Percentiles rank a stretch among this genome's conserved stretches.
Conservation (phyloP, 1,140 invertebrate species). For the Lycorma delicatula region DNA sequence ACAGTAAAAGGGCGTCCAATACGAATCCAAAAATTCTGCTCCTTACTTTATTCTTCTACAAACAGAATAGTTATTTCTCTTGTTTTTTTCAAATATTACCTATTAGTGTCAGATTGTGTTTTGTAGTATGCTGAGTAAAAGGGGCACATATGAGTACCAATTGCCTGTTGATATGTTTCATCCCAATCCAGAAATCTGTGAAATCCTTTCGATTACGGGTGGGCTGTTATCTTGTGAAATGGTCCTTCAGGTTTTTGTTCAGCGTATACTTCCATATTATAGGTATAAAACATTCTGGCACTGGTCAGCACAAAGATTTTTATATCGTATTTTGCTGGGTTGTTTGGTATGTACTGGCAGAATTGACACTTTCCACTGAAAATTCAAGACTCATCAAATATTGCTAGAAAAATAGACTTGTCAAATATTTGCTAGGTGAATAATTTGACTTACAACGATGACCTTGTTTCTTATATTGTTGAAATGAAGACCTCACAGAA, state of each 20-base stretch:
- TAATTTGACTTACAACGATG: too few relatives aligned
- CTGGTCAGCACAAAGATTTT: conserved; percentile 32
- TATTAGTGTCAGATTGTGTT: conserved; percentile 9
- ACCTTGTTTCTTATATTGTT: too few relatives aligned
- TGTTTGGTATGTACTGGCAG: conserved; percentile 37
- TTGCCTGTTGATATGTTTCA: conserved; percentile 27
- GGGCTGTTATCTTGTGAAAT: conserved; percentile 29
- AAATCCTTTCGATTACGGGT: conserved; percentile 21
- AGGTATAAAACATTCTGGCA: conserved; percentile 25
- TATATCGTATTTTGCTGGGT: conserved; percentile 36
- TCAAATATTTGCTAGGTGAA: too few relatives aligned
- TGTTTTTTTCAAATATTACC: conserved; percentile 12
- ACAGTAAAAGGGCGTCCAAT: conserved; percentile 14
- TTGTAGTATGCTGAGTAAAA: neutral
- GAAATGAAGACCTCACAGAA: too few relatives aligned
- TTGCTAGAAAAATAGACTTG: too few relatives aligned
- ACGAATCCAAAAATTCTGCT: conserved; percentile 18
- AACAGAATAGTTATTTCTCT: conserved; percentile 15
- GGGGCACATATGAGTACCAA: conserved; percentile 22
- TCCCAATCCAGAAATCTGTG: conserved; percentile 18
- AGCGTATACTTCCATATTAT: conserved; percentile 31
- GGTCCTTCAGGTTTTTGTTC: conserved; percentile 31
- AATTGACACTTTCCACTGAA: conserved; percentile 36
- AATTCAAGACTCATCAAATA: too few relatives aligned
- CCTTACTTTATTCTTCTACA: neutral